A percentile compares a stretch with the other conserved stretches of the same genome.
phyloP scores from a whole-genome alignment of 2,113 vertebrate genomes.

The Pseudolaguvia tuberculata region DNA sequence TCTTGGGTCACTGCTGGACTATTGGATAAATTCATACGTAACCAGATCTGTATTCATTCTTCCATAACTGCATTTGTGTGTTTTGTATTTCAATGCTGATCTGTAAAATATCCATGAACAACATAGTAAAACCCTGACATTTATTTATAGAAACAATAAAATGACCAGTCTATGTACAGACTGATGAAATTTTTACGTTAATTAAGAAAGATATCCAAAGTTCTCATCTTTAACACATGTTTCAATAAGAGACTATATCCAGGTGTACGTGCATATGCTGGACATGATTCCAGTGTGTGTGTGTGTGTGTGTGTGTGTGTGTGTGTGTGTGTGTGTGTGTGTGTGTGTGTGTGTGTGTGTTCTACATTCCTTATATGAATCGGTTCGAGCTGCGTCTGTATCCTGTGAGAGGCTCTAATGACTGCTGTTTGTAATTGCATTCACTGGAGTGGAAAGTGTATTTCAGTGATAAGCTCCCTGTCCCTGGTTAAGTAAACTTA shows the following conservation, averaged over 20 bases:
- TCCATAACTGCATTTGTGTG: conserved; percentile 13
- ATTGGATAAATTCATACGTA: conserved; percentile 22
- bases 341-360: conserved; percentile 59
- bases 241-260: conserved; percentile 39
- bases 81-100: conserved; percentile 37
- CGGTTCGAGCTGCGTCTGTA: conserved; percentile 62
- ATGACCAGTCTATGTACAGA: background rate
- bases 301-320: too few species aligned
- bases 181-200: background rate
- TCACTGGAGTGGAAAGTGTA: conserved; percentile 62
- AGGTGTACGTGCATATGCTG: conserved; percentile 22
- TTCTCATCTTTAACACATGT: conserved; percentile 25
- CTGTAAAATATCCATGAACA: conserved; percentile 9
- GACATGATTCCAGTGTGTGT: conserved; percentile 48
- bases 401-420: conserved; percentile 66
- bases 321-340: too few species aligned
- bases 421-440: conserved; percentile 62
- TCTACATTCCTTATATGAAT: conserved; percentile 61
- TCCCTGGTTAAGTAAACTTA: conserved; percentile 52
- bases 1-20: conserved; percentile 7
- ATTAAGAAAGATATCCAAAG: conserved; percentile 25
- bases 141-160: conserved; percentile 32
- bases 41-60: conserved; percentile 28
- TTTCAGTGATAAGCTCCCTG: conserved; percentile 54
- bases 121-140: background rate